A percentile compares a stretch with the other conserved stretches of the same genome.
These are phyloP conservation scores for Phengaris arion DNA, from an alignment of 2,888 invertebrate genomes.

Conservation along the genomic window DNA sequence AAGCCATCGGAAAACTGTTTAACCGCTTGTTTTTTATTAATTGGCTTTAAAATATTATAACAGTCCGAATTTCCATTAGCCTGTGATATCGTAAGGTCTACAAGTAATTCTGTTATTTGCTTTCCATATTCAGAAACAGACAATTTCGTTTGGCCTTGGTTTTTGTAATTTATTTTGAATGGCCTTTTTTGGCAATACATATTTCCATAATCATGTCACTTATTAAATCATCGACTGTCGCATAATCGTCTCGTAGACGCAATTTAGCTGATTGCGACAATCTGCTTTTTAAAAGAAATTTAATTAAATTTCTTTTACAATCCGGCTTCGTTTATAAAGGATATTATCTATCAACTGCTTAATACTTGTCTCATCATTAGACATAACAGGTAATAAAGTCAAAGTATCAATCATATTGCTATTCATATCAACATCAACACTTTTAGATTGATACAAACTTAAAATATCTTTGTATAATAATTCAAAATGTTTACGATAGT, in stretches of 20 bases:
- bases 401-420: constrained; percentile 15
- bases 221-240: neutral
- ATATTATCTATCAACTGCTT: neutral
- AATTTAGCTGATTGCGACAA: neutral
- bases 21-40: constrained; percentile 7
- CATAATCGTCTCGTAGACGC: neutral
- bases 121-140: constrained; percentile 5
- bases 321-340: neutral
- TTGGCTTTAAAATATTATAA: constrained; percentile 8
- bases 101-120: constrained; percentile 9
- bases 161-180: constrained; percentile 1
- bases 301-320: neutral
- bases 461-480: neutral
- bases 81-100: neutral
- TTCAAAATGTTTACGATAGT: neutral
- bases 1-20: constrained; percentile 16
- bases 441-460: neutral
- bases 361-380: too few species aligned
- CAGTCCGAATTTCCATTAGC: too few species aligned
- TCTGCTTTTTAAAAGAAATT: constrained; percentile 15
- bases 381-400: constrained; percentile 3
- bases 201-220: neutral
- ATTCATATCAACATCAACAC: neutral
- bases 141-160: neutral
- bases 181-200: constrained; percentile 1